Conservation (phyloP, 2,888 invertebrate genomes). For the Chymomyza procnemis region DNA sequence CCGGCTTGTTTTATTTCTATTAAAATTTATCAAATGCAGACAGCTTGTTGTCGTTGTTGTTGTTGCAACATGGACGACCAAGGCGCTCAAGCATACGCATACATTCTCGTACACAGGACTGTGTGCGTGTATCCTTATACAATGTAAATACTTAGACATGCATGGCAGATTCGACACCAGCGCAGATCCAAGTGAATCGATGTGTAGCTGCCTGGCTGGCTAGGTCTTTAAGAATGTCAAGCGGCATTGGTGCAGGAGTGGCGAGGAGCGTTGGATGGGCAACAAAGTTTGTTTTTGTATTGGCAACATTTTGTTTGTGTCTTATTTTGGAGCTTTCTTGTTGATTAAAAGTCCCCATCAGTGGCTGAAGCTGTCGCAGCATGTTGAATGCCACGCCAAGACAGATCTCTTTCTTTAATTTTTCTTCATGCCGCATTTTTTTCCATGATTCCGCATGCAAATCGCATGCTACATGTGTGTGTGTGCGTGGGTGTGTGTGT, state of each 20-base stretch:
- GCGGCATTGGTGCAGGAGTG: conserved; percentile 17
- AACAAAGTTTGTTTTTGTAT: conserved; percentile 42
- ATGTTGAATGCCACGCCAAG: not conserved
- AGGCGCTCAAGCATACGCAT: not conserved
- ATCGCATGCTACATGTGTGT: conserved; percentile 38
- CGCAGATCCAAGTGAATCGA: not conserved
- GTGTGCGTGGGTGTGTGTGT: conserved; percentile 2
- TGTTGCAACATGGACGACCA: not conserved
- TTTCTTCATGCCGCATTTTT: not conserved
- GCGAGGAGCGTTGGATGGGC: no score
- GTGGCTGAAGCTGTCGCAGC: conserved; percentile 6
- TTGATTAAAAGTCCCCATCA: conserved; percentile 58
- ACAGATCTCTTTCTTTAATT: not conserved
- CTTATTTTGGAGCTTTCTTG: conserved; percentile 49
- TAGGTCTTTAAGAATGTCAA: conserved; percentile 11
- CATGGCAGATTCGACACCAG: no score
- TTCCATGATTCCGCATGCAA: conserved; percentile 42
- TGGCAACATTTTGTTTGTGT: conserved; percentile 46
- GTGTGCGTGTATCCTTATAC: not conserved
- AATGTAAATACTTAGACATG: not conserved
- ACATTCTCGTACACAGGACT: not conserved
- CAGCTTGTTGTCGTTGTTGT: not conserved
- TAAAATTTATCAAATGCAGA: conserved; percentile 17
- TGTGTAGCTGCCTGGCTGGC: conserved; percentile 8
- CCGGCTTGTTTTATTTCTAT: conserved; percentile 30